Evolutionary conservation across 92 coral and sea anemone genomes (phyloP).

Genomic region (Umimayanthus kanabou): DNA sequence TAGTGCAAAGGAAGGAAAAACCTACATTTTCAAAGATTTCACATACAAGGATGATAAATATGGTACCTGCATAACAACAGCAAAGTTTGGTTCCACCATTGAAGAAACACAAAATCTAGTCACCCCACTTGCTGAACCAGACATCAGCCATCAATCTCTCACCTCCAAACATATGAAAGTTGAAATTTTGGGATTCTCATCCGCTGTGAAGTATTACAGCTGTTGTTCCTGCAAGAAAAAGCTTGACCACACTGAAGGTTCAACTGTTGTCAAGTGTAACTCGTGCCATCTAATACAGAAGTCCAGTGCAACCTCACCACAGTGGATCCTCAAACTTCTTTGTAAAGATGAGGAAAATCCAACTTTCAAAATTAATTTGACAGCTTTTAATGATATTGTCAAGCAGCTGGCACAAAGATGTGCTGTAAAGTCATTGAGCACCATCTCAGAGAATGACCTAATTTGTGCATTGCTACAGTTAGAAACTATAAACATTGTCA

Average conservation of each 20-base stretch:
- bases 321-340: conserved; percentile 1
- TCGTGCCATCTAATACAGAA: not conserved
- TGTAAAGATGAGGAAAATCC: not conserved
- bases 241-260: not conserved
- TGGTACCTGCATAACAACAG: too few species aligned
- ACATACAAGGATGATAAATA: too few species aligned
- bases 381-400: too few species aligned
- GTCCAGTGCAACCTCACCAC: conserved; percentile 1
- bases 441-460: not conserved
- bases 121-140: not conserved
- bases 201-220: too few species aligned
- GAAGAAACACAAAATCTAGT: not conserved
- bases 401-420: not conserved
- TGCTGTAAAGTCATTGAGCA: not conserved
- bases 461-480: not conserved
- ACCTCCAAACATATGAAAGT: too few species aligned
- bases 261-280: not conserved
- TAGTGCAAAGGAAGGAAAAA: too few species aligned
- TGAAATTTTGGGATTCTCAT: not conserved
- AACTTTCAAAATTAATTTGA: not conserved
- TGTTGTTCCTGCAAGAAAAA: too few species aligned
- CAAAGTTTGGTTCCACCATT: too few species aligned
- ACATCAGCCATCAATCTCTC: too few species aligned
- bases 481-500: too few species aligned
- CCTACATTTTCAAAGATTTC: too few species aligned